phyloP scores from a whole-genome alignment of 2,113 vertebrate species.

The Anolis carolinensis region DNA sequence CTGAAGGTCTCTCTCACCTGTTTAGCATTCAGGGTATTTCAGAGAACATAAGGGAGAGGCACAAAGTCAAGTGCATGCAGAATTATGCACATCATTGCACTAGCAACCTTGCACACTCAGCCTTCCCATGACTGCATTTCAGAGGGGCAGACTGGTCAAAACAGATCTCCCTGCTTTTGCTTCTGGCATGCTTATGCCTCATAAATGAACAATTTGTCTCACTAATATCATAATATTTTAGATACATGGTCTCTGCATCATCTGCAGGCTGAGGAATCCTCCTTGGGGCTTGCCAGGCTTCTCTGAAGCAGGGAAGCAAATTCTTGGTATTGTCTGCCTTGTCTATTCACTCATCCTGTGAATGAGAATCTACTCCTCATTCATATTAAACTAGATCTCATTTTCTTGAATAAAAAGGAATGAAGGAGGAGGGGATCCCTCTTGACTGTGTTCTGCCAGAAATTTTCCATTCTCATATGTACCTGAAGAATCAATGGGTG shows the following conservation, averaged over 20 bases:
- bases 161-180: conserved; percentile 44
- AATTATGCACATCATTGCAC: not conserved
- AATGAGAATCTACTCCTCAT: conserved; percentile 55
- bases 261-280: conserved; percentile 41
- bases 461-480: conserved; percentile 18
- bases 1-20: not conserved
- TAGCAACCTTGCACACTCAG: not conserved
- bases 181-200: not conserved
- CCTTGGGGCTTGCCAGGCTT: conserved; percentile 50
- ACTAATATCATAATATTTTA: conserved; percentile 50
- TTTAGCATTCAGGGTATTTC: conserved; percentile 3
- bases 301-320: conserved; percentile 12
- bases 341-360: conserved; percentile 51
- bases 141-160: conserved; percentile 36
- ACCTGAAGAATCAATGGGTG: conserved; percentile 57
- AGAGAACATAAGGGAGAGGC: not conserved
- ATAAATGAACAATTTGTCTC: conserved; percentile 55
- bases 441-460: conserved; percentile 38
- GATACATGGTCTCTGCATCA: conserved; percentile 59
- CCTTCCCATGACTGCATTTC: conserved; percentile 15
- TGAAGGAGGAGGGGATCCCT: conserved; percentile 44
- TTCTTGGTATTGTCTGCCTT: conserved; percentile 31
- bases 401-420: conserved; percentile 55
- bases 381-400: conserved; percentile 62
- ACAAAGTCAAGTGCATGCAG: not conserved